A percentile compares a stretch with the other conserved stretches of the same genome.
phyloP scores from a whole-genome alignment of 2,888 invertebrate genomes.

The Andrena flavipes region DNA sequence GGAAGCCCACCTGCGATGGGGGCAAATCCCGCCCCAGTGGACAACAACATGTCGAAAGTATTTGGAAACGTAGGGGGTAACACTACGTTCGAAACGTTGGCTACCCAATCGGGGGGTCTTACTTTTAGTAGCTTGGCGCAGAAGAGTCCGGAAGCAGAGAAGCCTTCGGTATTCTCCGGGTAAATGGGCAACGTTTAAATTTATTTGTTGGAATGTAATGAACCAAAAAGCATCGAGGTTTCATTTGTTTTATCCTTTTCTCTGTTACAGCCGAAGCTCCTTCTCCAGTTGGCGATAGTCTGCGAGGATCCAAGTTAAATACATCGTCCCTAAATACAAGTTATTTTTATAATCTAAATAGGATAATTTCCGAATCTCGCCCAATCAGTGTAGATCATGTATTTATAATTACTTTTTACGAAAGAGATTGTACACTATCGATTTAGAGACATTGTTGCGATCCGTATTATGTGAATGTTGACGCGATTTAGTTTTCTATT shows the following conservation, averaged over 20 bases:
- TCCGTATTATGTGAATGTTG: conserved; percentile 26
- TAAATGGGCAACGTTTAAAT: conserved; percentile 53
- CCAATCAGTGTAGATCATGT: conserved; percentile 24
- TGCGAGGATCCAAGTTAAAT: neutral
- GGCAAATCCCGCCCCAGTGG: conserved; percentile 71
- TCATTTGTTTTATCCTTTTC: conserved; percentile 7
- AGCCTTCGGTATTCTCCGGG: conserved; percentile 79
- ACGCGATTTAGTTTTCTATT: conserved; percentile 27
- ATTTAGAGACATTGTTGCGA: conserved; percentile 26
- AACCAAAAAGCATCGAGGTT: neutral
- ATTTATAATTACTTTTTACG: conserved; percentile 41
- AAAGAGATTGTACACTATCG: neutral
- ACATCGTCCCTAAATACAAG: neutral
- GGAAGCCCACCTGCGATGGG: conserved; percentile 77
- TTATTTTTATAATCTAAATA: conserved; percentile 28
- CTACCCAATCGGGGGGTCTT: conserved; percentile 78
- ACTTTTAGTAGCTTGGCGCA: conserved; percentile 79
- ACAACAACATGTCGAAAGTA: conserved; percentile 75
- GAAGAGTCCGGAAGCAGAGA: conserved; percentile 77
- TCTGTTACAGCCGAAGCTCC: conserved; percentile 79
- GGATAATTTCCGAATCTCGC: neutral
- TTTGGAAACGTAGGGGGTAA: conserved; percentile 77
- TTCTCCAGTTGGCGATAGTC: conserved; percentile 82
- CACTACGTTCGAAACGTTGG: conserved; percentile 80
- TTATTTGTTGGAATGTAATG: no score